These are phyloP conservation scores for Plecturocebus donacophilus DNA, from an alignment of 2,113 vertebrate species.

Conservation along the genomic window DNA sequence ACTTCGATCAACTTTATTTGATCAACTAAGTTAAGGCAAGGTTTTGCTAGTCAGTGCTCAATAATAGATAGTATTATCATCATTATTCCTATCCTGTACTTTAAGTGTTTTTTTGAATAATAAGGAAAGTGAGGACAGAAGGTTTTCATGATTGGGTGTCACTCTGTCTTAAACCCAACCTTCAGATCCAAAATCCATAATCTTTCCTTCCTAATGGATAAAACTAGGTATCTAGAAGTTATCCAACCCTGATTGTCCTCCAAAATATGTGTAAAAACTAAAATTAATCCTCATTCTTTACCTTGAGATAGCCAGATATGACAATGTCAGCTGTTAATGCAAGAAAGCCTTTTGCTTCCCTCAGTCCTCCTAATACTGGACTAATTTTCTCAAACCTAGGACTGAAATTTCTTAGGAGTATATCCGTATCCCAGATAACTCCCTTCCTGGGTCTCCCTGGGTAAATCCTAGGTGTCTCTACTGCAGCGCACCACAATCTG, in stretches of 20 bases:
- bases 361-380: neutral
- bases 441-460: neutral
- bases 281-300: neutral
- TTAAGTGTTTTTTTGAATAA: neutral
- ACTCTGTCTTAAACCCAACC: neutral
- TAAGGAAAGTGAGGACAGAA: neutral
- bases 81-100: neutral
- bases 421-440: too few species aligned
- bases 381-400: neutral
- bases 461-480: neutral
- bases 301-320: neutral
- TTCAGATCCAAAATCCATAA: neutral
- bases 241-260: neutral
- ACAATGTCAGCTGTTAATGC: neutral
- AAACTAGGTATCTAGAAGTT: neutral
- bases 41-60: neutral
- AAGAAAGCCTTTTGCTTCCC: neutral
- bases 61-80: neutral
- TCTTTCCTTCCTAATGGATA: neutral
- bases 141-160: neutral
- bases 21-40: neutral
- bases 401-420: neutral
- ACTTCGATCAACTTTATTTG: neutral
- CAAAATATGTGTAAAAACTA: neutral
- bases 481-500: neutral